A percentile compares a stretch with the other conserved stretches of the same genome.
Conservation (phyloP, 2,888 invertebrate species). For the Acleris holmiana region DNA sequence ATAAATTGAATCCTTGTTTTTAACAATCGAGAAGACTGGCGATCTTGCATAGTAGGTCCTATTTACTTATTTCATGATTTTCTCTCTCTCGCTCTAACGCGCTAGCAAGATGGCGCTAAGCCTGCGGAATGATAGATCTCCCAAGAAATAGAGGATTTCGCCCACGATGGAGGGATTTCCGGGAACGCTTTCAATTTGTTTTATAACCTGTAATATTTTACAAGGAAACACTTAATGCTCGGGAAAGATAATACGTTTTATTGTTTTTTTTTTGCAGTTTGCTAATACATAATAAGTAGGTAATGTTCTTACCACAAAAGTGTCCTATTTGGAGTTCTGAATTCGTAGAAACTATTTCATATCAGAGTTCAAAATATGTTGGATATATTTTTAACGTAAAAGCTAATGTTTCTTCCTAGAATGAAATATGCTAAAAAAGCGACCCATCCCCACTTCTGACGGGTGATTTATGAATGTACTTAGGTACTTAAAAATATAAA, state of each 20-base stretch:
- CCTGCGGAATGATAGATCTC: constrained; percentile 9
- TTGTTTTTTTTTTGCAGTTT: background rate
- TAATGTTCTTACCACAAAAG: background rate
- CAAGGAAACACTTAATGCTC: background rate
- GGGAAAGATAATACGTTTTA: background rate
- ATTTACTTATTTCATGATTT: too few relatives aligned
- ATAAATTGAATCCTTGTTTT: background rate
- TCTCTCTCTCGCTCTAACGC: constrained; percentile 1
- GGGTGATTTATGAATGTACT: too few relatives aligned
- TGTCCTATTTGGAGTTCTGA: too few relatives aligned
- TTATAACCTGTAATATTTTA: constrained; percentile 30
- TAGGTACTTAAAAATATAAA: too few relatives aligned
- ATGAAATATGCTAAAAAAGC: too few relatives aligned
- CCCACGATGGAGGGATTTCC: constrained; percentile 15
- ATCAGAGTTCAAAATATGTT: too few relatives aligned
- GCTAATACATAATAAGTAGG: background rate
- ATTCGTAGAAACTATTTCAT: too few relatives aligned
- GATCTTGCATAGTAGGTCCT: too few relatives aligned
- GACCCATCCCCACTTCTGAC: too few relatives aligned
- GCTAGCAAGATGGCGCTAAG: background rate
- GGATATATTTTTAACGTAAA: too few relatives aligned
- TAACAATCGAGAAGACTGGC: too few relatives aligned
- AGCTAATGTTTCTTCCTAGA: too few relatives aligned
- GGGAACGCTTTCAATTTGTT: constrained; percentile 20
- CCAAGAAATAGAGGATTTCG: constrained; percentile 26